Base-by-base conservation (phyloP, 1,140 invertebrate genomes). In the Macrocentrus cingulum region DNA sequence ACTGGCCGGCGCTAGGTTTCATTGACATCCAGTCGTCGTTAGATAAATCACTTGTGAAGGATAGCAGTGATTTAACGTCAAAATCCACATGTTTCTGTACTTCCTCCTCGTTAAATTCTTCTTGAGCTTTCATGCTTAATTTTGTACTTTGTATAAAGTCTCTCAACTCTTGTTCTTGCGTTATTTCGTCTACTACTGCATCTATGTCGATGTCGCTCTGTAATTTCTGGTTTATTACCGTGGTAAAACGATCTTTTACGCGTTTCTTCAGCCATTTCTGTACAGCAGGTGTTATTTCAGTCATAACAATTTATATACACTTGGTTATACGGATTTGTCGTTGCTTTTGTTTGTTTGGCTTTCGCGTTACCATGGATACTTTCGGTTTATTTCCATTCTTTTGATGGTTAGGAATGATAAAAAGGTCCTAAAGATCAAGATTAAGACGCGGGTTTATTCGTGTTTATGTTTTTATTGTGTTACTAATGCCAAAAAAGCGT, bases 241-340 rank as follows among this genome's bases (percentile, higher is more conserved):
- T 48, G 11, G 64, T 68, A 57, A 79, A 80, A 53, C 76, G 64
- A 16, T 76, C 72, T 9, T 65, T 71, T 16, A 79, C 48, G 41
- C 64, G 71, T 32, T 71, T 68, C 48, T 69, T 69, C 29, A 77
- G 52, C 67, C 67, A 79, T 49, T 74, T 77, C 9, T 70, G 65
- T 39, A 75, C 62, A 19, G 62, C 49, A 5, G 70, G 64, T 19
- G 20, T 45, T 4, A 72, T 66, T 4, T 71, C 29, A 60, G 59
- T 54, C 36, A 59, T 62, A 44, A 44, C 13, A 39, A 15, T 39
- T n/a, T n/a, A 9, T 5, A 29, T 9, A 29, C 25, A 29, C 25
- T 29, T 5, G 25, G 25, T 29, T 4, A 29, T 5, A 29, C 9
- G 25, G 25, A 29, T 29, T 29, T 29, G n/a, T n/a, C n/a, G n/a